phyloP scores from a whole-genome alignment of 1,140 invertebrate genomes.

The Zaprionus davidi region DNA sequence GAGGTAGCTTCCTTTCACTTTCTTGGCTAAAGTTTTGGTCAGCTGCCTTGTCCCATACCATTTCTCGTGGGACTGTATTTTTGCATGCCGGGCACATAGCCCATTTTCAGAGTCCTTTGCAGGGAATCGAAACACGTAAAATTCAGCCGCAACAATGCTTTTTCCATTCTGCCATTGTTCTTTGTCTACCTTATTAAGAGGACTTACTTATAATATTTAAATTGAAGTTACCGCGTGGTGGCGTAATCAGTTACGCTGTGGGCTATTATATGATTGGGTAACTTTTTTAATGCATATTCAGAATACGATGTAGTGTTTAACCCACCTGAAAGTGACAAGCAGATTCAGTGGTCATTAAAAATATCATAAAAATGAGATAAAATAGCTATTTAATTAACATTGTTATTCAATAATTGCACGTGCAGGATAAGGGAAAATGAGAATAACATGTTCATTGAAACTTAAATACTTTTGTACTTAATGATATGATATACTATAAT shows the following conservation, averaged over 20 bases:
- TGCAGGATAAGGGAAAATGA: neutral
- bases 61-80: conserved; percentile 11
- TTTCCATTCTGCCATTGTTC: neutral
- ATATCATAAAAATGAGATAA: neutral
- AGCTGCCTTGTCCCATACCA: conserved; percentile 13
- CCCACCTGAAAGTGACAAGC: neutral
- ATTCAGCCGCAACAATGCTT: neutral
- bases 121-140: conserved; percentile 42
- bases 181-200: neutral
- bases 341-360: neutral
- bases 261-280: conserved; percentile 44
- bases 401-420: neutral
- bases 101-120: conserved; percentile 48
- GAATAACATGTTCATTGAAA: neutral
- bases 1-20: conserved; percentile 4
- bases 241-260: neutral
- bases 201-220: neutral
- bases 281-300: conserved; percentile 52
- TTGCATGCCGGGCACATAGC: conserved; percentile 69
- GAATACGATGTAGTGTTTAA: neutral
- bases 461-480: neutral
- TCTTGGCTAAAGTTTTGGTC: conserved; percentile 44
- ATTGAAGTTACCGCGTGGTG: neutral
- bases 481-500: too few species aligned
- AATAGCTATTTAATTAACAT: neutral